phyloP scores from a whole-genome alignment of 2,797 vertebrate species.

The Diglossa cyanea region DNA sequence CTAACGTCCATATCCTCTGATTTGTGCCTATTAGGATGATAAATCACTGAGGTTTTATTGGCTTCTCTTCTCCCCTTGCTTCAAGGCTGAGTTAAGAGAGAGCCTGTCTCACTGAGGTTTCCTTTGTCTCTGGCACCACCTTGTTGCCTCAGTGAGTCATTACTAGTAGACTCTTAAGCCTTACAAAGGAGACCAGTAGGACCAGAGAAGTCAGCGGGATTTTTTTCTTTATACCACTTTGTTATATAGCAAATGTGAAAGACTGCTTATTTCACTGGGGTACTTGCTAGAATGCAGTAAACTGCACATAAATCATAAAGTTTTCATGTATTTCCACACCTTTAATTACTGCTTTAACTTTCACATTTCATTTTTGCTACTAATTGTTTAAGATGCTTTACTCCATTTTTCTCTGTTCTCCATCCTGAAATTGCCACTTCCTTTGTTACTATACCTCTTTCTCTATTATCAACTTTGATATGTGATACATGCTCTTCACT shows the following conservation, averaged over 20 bases:
- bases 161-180: not conserved
- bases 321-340: not conserved
- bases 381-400: constrained; percentile 29
- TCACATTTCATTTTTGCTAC: constrained; percentile 20
- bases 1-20: accelerated
- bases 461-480: constrained; percentile 49
- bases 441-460: not conserved
- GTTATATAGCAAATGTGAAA: not conserved
- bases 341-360: not conserved
- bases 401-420: not conserved
- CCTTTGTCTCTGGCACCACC: constrained; percentile 62
- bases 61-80: not conserved
- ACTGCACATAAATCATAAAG: not conserved
- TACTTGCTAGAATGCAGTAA: not conserved
- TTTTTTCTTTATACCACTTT: not conserved
- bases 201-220: not conserved
- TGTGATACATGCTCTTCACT: constrained; percentile 48
- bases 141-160: constrained; percentile 26
- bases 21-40: not conserved
- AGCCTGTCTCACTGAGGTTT: not conserved
- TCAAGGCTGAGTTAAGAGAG: not conserved
- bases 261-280: not conserved
- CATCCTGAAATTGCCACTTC: constrained; percentile 30
- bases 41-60: not conserved
- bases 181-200: not conserved